Conservation (phyloP, 2,113 vertebrate species). For the Mesitornis unicolor region DNA sequence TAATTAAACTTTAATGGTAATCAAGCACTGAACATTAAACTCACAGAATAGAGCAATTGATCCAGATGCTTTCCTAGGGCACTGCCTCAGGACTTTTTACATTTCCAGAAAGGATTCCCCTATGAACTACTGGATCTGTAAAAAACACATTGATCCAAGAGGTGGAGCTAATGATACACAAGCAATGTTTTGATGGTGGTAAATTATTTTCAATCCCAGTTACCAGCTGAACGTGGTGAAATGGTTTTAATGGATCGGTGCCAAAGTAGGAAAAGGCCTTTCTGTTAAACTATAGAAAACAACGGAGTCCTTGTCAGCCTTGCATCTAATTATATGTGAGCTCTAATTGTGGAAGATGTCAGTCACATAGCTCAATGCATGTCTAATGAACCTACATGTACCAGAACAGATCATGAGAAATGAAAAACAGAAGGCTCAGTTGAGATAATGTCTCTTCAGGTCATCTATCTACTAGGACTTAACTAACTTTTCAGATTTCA, state of each 20-base stretch:
- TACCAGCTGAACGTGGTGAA: not conserved
- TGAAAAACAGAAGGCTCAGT: not conserved
- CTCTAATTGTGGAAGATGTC: not conserved
- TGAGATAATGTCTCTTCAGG: not conserved
- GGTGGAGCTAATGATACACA: not conserved
- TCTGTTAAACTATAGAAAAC: slow-evolving; percentile 24
- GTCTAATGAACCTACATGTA: not conserved
- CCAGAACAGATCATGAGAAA: not conserved
- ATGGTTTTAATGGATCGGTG: not conserved
- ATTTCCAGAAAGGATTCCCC: not conserved
- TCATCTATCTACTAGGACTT: not conserved
- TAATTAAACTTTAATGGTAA: not conserved
- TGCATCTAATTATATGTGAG: not conserved
- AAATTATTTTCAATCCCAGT: not conserved
- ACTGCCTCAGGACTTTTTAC: not conserved
- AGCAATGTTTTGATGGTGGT: not conserved
- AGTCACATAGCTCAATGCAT: not conserved
- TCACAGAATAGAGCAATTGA: not conserved
- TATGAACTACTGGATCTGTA: not conserved
- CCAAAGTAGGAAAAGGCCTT: not conserved
- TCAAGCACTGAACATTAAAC: not conserved
- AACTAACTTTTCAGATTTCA: not conserved
- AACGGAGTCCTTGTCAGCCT: slow-evolving; percentile 27
- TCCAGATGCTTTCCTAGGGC: not conserved
- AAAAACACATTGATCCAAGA: not conserved